phyloP scores from a whole-genome alignment of 2,113 vertebrate genomes.

The Eptesicus fuscus region DNA sequence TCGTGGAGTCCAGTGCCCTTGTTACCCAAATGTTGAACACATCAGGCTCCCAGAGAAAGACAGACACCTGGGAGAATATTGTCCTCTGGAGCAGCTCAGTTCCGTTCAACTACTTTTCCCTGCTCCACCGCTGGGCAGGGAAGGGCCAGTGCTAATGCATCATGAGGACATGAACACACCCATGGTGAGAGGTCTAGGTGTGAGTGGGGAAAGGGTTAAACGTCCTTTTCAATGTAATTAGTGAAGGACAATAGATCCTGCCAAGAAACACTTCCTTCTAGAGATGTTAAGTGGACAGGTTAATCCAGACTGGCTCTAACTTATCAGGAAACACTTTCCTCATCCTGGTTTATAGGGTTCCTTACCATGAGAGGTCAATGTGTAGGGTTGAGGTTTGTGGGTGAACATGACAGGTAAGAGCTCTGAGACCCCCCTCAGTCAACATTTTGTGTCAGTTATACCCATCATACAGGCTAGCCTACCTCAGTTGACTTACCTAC shows the following conservation, averaged over 20 bases:
- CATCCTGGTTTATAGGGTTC: background rate
- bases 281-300: background rate
- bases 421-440: background rate
- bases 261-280: background rate
- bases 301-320: background rate
- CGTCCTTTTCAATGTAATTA: background rate
- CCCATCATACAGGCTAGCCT: too few species aligned
- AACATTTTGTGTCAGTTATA: background rate
- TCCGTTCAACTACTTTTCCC: background rate
- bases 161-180: background rate
- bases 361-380: background rate
- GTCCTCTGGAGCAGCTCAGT: background rate
- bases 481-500: background rate
- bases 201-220: background rate
- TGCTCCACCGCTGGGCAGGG: background rate
- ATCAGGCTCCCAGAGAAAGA: background rate
- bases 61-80: background rate
- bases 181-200: background rate
- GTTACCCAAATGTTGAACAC: background rate
- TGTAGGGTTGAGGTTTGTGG: background rate
- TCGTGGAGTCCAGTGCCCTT: background rate
- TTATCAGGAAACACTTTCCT: background rate
- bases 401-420: background rate
- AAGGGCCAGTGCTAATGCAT: background rate
- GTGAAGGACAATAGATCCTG: too few species aligned